Evolutionary conservation across 2,797 vertebrate species (phyloP).

Genomic region (Pantherophis vulpinus): DNA sequence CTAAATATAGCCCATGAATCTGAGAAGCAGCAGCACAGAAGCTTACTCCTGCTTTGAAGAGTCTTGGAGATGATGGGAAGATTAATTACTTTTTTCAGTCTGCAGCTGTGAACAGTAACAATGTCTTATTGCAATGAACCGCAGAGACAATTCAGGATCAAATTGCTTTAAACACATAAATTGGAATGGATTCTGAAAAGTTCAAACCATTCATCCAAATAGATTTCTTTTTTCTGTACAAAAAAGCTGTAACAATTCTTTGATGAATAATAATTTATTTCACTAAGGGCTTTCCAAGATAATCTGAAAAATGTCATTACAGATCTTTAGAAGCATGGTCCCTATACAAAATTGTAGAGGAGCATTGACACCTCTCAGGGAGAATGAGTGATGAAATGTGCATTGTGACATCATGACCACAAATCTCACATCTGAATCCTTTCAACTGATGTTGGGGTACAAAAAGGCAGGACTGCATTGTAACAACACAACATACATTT

Average conservation of each 20-base stretch:
- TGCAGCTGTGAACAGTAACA: not conserved
- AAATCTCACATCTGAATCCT: not conserved
- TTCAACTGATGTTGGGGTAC: not conserved
- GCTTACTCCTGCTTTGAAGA: not conserved
- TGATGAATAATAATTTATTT: slow-evolving; percentile 27
- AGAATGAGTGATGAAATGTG: not conserved
- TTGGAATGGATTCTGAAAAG: not conserved
- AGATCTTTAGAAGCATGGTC: not conserved
- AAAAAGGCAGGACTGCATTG: not conserved
- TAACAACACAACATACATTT: not conserved
- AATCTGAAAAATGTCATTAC: slow-evolving; percentile 30
- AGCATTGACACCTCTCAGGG: not conserved
- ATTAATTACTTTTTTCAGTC: not conserved
- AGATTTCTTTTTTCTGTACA: slow-evolving; percentile 11
- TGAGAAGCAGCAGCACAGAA: not conserved
- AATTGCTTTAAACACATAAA: not conserved
- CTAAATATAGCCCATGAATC: not conserved
- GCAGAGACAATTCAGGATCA: not conserved
- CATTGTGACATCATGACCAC: not conserved
- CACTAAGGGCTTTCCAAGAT: slow-evolving; percentile 37
- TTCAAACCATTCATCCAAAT: not conserved
- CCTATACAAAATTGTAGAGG: slow-evolving; percentile 5
- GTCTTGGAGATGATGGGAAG: not conserved
- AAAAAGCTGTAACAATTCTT: slow-evolving; percentile 1
- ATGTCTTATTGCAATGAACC: rapidly evolving